phyloP scores from a whole-genome alignment of 23 tunicate genomes.

The Ascidia mentula region DNA sequence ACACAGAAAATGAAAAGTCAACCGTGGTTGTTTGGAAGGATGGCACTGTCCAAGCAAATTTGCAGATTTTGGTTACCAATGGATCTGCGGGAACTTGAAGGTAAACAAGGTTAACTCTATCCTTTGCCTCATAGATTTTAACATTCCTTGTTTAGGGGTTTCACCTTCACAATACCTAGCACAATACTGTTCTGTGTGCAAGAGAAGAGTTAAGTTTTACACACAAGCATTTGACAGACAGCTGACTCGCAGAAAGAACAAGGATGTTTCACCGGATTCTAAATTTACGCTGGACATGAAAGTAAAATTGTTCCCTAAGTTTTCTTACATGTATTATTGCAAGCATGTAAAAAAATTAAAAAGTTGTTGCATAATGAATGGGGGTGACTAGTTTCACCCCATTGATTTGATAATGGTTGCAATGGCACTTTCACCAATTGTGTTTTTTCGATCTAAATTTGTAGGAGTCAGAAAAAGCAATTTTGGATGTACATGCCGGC shows the following conservation, averaged over 20 bases:
- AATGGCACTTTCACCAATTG: no score
- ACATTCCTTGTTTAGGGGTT: conserved; percentile 12
- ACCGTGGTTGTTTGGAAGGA: conserved; percentile 73
- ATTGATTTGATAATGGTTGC: no score
- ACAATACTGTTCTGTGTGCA: conserved; percentile 40
- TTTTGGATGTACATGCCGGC: conserved; percentile 43
- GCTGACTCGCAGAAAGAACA: conserved; percentile 25
- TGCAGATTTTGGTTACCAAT: conserved; percentile 67
- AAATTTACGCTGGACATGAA: conserved; percentile 20
- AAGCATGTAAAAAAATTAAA: no score
- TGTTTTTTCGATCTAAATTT: no score
- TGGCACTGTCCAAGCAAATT: conserved; percentile 61
- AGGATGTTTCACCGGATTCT: conserved; percentile 11
- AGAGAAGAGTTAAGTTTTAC: conserved; percentile 45
- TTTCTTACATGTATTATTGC: no score
- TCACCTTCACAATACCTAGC: conserved; percentile 41
- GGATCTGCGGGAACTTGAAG: conserved; percentile 53
- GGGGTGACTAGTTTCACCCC: no score
- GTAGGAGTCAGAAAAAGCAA: conserved; percentile 36
- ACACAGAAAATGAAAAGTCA: conserved; percentile 48
- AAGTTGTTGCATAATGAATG: no score
- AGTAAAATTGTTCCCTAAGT: no score
- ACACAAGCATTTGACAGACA: conserved; percentile 44
- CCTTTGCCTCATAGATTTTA: not conserved
- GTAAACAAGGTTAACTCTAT: not conserved